These are phyloP conservation scores for Lasioglossum villosulum DNA, from an alignment of 2,888 invertebrate species.

Conservation along the genomic window DNA sequence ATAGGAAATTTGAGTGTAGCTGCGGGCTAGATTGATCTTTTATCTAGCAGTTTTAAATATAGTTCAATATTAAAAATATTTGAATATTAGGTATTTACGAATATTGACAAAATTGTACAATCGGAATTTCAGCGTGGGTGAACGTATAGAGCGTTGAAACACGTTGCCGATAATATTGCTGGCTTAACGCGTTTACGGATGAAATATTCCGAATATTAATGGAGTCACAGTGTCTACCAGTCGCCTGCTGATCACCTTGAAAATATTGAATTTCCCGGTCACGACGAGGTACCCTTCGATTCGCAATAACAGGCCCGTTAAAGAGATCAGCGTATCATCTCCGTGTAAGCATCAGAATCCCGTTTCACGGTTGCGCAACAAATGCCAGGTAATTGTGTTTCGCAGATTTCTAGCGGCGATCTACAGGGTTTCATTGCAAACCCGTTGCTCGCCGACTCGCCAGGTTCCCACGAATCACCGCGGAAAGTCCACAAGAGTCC, in stretches of 20 bases:
- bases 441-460: conserved; percentile 3
- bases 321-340: conserved; percentile 5
- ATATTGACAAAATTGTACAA: no score
- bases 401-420: conserved; percentile 13
- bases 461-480: background rate
- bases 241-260: background rate
- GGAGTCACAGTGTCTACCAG: no score
- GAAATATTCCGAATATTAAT: no score
- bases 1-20: no score
- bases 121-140: no score
- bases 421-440: conserved; percentile 25
- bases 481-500: background rate
- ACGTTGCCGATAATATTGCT: no score
- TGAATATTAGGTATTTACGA: no score
- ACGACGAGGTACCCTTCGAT: background rate
- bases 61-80: no score
- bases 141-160: no score
- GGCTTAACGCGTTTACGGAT: no score
- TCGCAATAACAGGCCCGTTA: background rate
- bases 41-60: no score
- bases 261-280: background rate
- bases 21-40: no score
- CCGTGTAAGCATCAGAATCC: conserved; percentile 5
- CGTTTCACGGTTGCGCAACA: conserved; percentile 27
- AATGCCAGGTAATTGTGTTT: conserved; percentile 36